Evolutionary conservation across 2,888 invertebrate species (phyloP).

Genomic region (Macrophya alboannulata): DNA sequence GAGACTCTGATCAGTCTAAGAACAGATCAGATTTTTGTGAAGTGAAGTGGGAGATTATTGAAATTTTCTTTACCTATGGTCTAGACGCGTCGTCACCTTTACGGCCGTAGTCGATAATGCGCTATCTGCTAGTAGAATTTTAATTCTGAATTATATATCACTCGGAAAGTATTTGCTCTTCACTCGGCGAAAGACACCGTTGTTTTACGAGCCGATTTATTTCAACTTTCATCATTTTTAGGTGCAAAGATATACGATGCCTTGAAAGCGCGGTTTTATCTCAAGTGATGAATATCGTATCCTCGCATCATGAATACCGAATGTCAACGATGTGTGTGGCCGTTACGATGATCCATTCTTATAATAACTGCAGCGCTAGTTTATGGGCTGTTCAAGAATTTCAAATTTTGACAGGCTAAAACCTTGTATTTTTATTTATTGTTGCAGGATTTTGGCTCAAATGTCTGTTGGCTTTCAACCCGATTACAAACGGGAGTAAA

Average conservation of each 20-base stretch:
- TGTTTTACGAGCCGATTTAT: conserved; percentile 7
- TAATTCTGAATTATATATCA: neutral
- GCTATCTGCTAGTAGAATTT: conserved; percentile 12
- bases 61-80: conserved; percentile 18
- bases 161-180: neutral
- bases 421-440: conserved; percentile 56
- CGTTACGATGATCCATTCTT: neutral
- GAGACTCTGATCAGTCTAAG: neutral
- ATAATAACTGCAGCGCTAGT: neutral
- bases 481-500: conserved; percentile 88
- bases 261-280: neutral
- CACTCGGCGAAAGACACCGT: neutral
- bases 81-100: conserved; percentile 20
- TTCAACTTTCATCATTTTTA: conserved; percentile 17
- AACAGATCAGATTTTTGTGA: neutral
- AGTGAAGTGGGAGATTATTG: conserved; percentile 27
- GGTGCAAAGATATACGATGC: neutral
- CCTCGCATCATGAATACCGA: neutral
- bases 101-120: neutral
- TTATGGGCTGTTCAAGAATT: neutral
- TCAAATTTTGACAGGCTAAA: neutral
- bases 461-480: conserved; percentile 88
- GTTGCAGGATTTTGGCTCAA: conserved; percentile 83
- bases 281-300: neutral
- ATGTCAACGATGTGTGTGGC: neutral